Evolutionary conservation across 2,888 invertebrate genomes (phyloP).

Genomic region (Calliopum simillimum): DNA sequence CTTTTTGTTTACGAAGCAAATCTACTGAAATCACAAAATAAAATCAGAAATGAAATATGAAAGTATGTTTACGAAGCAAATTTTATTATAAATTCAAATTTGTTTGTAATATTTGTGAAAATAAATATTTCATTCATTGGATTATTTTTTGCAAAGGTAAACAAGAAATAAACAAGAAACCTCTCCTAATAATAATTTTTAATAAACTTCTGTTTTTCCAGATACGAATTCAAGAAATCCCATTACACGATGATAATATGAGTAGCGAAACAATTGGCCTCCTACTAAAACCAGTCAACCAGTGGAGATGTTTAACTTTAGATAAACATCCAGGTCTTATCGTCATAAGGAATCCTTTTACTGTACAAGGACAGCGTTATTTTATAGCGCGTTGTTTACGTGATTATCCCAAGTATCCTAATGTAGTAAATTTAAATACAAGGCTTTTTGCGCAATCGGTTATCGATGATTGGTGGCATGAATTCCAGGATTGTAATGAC

Average conservation of each 20-base stretch:
- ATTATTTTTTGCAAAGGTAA: no score
- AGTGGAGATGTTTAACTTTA: constrained; percentile 77
- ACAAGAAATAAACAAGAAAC: no score
- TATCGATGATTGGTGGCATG: constrained; percentile 75
- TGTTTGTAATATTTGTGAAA: no score
- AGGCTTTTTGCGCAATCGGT: constrained; percentile 50
- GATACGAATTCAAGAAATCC: constrained; percentile 19
- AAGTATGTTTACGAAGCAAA: no score
- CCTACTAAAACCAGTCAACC: constrained; percentile 54
- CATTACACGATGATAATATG: constrained; percentile 25
- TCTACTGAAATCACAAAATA: no score
- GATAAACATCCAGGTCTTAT: constrained; percentile 78
- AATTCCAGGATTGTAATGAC: constrained; percentile 59
- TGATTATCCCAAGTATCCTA: constrained; percentile 81
- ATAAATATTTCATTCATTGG: no score
- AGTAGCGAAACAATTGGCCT: constrained; percentile 46
- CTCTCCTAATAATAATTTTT: no score
- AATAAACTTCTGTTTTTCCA: not conserved
- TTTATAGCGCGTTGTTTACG: constrained; percentile 85
- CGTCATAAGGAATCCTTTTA: constrained; percentile 87
- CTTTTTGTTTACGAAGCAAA: no score
- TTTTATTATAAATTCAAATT: no score
- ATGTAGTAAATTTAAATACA: constrained; percentile 59
- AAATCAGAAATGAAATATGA: no score
- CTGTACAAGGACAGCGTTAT: constrained; percentile 79